Evolutionary conservation across 2,797 vertebrate species (phyloP), one percentile per base, ranked within the genome.

Genomic region (Gila robusta): DNA sequence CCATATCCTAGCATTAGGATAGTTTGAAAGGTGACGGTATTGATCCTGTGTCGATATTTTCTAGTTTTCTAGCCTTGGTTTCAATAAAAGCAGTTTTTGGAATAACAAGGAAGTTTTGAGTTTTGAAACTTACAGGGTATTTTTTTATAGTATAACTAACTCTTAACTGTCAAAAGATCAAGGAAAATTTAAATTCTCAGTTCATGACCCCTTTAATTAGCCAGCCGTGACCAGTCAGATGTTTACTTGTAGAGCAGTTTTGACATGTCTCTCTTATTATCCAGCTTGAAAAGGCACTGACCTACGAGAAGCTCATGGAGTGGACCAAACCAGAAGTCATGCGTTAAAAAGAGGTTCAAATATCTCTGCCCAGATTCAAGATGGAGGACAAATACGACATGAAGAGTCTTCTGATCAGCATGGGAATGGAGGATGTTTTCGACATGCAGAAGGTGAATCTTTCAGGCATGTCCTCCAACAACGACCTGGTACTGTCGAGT

Each of bases 221-320:
- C 12, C 26, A 28, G 62, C 26, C 2, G 62, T 66, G 14, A 66
- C 6, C 64, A 32, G 64, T 32, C 14, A 66, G 28, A 66, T 66
- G 14, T 66, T 32, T 49, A 17, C 47, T 49, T 0, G 1, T 49
- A 14, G 47, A 16, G 47, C 4, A 16, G 44, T 49, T 49, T 64
- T 47, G 23, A 62, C 9, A 62, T 26, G 56, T 26, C 49, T 59
- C 1, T 64, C 54, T 62, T 5, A 32, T 56, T 54, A n/a, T 32
- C 5, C 23, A 84, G 82, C 73, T 84, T 76, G 82, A 84, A 49
- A 41, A 52, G 16, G 35, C 59, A 26, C 59, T 84, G 59, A 84
- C 28, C 59, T 41, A 67, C 3, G 82, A 77, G 82, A 84, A 84
- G 59, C 72, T 84, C 39, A 66, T 66, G 82, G 14, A 83, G 12